A percentile compares a stretch with the other conserved stretches of the same genome.
These are phyloP conservation scores for Halcyon smyrnensis DNA, from an alignment of 2,797 vertebrate species.

Conservation along the genomic window DNA sequence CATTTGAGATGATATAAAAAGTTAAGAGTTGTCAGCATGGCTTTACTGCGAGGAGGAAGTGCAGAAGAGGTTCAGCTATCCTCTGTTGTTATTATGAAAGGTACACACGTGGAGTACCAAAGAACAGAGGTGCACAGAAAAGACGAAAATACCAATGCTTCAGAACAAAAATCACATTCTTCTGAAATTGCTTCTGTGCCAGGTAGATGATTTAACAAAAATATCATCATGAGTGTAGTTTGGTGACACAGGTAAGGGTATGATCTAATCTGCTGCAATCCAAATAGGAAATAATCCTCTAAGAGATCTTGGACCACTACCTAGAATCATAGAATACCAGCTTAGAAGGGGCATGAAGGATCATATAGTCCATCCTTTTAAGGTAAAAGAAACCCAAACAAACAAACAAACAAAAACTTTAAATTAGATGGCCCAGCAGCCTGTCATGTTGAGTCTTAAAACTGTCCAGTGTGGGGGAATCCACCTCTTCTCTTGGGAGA, in stretches of 20 bases:
- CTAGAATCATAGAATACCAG: too few relatives aligned
- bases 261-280: neutral
- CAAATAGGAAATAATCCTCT: neutral
- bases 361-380: too few relatives aligned
- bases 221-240: neutral
- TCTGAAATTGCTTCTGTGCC: neutral
- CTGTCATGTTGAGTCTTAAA: too few relatives aligned
- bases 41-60: neutral
- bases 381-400: too few relatives aligned
- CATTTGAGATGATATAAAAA: conserved; percentile 46
- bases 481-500: too few relatives aligned
- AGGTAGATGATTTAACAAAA: neutral
- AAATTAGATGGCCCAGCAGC: too few relatives aligned
- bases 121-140: neutral
- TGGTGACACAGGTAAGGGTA: neutral
- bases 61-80: neutral
- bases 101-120: neutral
- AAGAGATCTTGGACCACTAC: neutral
- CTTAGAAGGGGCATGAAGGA: too few relatives aligned
- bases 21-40: conserved; percentile 18
- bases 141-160: neutral
- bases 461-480: too few relatives aligned
- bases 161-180: neutral
- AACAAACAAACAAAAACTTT: too few relatives aligned
- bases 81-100: neutral